These are phyloP conservation scores for Solea senegalensis DNA, from an alignment of 2,113 vertebrate genomes.

Conservation along the genomic window DNA sequence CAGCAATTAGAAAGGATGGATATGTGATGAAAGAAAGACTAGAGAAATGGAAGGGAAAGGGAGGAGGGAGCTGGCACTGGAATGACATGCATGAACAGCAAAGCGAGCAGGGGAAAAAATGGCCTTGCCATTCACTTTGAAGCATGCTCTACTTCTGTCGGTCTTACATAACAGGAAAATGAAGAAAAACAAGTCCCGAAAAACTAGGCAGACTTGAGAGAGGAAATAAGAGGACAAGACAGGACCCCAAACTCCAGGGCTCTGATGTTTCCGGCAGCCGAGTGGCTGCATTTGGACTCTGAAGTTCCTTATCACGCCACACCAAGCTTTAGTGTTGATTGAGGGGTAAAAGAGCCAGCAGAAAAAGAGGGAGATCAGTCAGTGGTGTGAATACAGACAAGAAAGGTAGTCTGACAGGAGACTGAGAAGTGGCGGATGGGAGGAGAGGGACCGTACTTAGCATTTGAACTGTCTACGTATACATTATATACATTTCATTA, in stretches of 20 bases:
- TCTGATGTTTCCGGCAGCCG: constrained; percentile 56
- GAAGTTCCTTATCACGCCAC: constrained; percentile 42
- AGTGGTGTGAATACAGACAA: constrained; percentile 41
- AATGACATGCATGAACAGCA: constrained; percentile 77
- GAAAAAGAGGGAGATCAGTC: constrained; percentile 34
- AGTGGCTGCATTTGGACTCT: constrained; percentile 41
- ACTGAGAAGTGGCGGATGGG: constrained; percentile 42
- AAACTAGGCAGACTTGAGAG: constrained; percentile 54
- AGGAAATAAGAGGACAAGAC: constrained; percentile 35
- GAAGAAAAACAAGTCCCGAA: constrained; percentile 74
- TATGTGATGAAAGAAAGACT: constrained; percentile 36
- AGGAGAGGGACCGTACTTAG: constrained; percentile 35
- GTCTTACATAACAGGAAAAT: constrained; percentile 76
- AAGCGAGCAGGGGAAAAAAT: constrained; percentile 72
- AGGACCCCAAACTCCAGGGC: constrained; percentile 60
- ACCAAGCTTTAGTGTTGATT: constrained; percentile 42
- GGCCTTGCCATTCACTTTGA: constrained; percentile 82
- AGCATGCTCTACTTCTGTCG: constrained; percentile 79
- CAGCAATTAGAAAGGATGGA: constrained; percentile 30
- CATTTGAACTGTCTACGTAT: constrained; percentile 38
- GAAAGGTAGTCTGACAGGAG: constrained; percentile 26
- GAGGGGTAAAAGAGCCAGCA: constrained; percentile 36
- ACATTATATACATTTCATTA: constrained; percentile 39
- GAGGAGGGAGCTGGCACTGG: constrained; percentile 56
- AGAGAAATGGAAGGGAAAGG: constrained; percentile 25